Evolutionary conservation across 2,113 vertebrate genomes (phyloP).

Genomic region (Agelaius tricolor): DNA sequence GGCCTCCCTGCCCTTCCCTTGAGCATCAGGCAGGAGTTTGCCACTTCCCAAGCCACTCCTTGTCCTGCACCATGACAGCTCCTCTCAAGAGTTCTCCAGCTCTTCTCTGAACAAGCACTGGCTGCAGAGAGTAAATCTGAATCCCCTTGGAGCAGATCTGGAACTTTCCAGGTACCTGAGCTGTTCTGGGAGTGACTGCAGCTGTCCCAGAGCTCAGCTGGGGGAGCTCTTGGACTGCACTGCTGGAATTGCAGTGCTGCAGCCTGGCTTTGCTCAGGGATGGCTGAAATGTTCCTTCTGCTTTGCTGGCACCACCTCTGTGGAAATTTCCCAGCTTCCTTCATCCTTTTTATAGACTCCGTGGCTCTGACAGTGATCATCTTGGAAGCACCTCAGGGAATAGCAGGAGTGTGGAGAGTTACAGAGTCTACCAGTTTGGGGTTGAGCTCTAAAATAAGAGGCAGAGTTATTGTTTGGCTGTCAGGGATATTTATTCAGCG

Average conservation of each 20-base stretch:
- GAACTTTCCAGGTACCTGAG: not conserved
- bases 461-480: conserved; percentile 17
- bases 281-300: not conserved
- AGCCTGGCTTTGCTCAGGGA: not conserved
- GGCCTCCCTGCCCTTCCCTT: not conserved
- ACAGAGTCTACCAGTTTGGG: conserved; percentile 31
- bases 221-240: conserved; percentile 48
- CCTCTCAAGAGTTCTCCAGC: not conserved
- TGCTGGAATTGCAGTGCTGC: not conserved
- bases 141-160: not conserved
- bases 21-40: not conserved
- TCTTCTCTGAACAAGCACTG: not conserved
- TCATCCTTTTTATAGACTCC: conserved; percentile 64
- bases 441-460: conserved; percentile 33
- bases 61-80: not conserved
- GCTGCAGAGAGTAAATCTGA: not conserved
- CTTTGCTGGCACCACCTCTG: not conserved
- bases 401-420: conserved; percentile 31
- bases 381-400: conserved; percentile 26
- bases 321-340: conserved; percentile 63
- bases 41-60: not conserved
- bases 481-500: conserved; percentile 38
- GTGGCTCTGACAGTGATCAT: conserved; percentile 38
- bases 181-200: not conserved
- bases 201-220: not conserved